These are phyloP conservation scores for Meloidogyne chitwoodi DNA, from an alignment of 1,140 invertebrate species.

Conservation along the genomic window DNA sequence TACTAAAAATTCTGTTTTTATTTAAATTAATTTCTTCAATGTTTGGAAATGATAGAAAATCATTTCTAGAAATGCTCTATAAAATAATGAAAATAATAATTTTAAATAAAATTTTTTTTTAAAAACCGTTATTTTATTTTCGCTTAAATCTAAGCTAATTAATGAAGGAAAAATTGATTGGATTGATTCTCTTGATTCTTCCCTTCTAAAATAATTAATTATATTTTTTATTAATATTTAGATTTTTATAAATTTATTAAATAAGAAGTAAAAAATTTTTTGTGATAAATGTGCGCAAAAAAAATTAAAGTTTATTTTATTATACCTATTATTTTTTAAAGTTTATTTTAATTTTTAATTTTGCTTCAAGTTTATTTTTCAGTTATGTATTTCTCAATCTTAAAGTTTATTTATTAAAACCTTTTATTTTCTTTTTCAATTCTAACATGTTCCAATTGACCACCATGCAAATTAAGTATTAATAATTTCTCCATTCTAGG, in stretches of 20 bases:
- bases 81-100: neutral
- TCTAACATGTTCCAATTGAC: neutral
- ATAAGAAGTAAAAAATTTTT: too few relatives aligned
- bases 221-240: neutral
- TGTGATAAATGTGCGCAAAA: too few relatives aligned
- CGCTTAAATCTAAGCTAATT: slow-evolving; percentile 12
- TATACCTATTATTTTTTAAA: neutral
- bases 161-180: slow-evolving; percentile 15
- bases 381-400: neutral
- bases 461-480: neutral
- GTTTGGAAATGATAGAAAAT: slow-evolving; percentile 39
- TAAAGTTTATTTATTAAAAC: neutral
- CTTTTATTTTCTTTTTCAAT: neutral
- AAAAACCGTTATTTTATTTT: slow-evolving; percentile 16
- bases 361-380: neutral
- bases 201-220: neutral
- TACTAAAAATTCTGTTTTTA: slow-evolving; percentile 32
- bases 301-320: too few relatives aligned
- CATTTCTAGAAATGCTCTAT: slow-evolving; percentile 25
- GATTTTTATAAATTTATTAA: too few relatives aligned
- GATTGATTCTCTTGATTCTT: neutral
- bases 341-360: neutral
- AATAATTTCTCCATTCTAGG: slow-evolving; percentile 12
- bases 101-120: neutral
- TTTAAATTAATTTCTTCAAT: slow-evolving; percentile 41